These are phyloP conservation scores for Acrobasis consociella DNA, from an alignment of 2,888 invertebrate genomes.

Conservation along the genomic window DNA sequence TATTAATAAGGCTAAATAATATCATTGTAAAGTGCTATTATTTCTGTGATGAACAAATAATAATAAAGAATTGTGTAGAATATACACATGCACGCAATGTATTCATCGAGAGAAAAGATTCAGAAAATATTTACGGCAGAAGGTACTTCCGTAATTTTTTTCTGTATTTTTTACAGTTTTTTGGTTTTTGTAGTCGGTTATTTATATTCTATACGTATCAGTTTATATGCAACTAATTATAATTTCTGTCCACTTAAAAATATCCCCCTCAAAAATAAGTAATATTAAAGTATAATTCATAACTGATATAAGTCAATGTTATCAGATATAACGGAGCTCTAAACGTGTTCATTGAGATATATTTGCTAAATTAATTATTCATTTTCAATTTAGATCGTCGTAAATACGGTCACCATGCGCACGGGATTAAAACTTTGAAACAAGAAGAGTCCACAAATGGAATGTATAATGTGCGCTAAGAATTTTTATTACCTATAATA, in stretches of 20 bases:
- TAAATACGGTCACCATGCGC: neutral
- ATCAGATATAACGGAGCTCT: constrained; percentile 28
- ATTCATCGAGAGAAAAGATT: too few species aligned
- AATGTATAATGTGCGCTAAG: constrained; percentile 13
- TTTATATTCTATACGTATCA: neutral
- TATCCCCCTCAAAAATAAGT: constrained; percentile 13
- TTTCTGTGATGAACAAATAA: too few species aligned
- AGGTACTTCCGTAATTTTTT: too few species aligned
- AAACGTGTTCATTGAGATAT: constrained; percentile 26
- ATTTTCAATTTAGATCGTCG: constrained; percentile 6
- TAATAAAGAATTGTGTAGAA: too few species aligned
- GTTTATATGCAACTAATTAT: neutral
- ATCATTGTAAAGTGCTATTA: too few species aligned
- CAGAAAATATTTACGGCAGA: too few species aligned
- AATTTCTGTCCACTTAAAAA: neutral
- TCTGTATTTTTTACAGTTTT: too few species aligned
- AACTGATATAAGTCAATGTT: constrained; percentile 19
- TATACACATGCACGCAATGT: too few species aligned
- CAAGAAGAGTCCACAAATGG: neutral
- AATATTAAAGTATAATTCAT: constrained; percentile 10
- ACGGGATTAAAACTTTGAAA: neutral
- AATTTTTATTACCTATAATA: constrained; percentile 6
- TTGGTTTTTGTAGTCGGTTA: too few species aligned
- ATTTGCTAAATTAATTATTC: constrained; percentile 26
- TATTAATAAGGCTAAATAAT: too few species aligned